Conservation (phyloP, 2,888 invertebrate species). For the Capitulum mitella region DNA sequence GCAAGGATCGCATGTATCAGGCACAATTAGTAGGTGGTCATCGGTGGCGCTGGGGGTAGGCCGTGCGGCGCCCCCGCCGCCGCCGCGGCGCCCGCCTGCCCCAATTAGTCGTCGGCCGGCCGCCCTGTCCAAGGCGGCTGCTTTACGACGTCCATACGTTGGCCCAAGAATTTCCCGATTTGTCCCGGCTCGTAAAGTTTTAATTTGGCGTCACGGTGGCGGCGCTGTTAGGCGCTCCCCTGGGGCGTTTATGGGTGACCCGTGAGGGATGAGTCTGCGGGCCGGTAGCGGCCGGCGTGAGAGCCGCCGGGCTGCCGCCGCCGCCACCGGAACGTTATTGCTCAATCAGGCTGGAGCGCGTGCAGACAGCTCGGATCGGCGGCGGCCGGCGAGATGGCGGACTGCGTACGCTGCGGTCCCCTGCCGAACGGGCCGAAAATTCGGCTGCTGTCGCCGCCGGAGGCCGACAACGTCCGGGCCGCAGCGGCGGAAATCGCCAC, state of each 20-base stretch:
- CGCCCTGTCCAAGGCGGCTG: background rate
- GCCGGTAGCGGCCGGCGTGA: background rate
- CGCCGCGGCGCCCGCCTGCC: background rate
- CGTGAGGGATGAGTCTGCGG: background rate
- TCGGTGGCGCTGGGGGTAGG: background rate
- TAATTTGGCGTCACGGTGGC: constrained; percentile 6
- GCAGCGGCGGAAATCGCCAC: too few species aligned
- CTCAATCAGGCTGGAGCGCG: too few species aligned
- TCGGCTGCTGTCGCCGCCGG: too few species aligned
- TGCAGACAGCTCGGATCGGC: too few species aligned
- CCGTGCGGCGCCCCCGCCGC: background rate
- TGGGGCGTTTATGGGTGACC: background rate
- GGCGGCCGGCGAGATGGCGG: too few species aligned
- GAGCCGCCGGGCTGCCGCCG: background rate
- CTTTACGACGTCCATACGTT: constrained; percentile 9
- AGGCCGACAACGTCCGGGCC: too few species aligned
- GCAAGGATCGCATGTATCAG: background rate
- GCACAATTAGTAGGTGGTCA: background rate
- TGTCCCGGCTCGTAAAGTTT: constrained; percentile 1
- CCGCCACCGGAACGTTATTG: background rate
- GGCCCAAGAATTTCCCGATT: constrained; percentile 18
- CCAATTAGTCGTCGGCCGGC: background rate
- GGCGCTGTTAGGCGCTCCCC: background rate
- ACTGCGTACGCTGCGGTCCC: too few species aligned
- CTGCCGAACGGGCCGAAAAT: too few species aligned